A percentile compares a stretch with the other conserved stretches of the same genome.
Conservation (phyloP, 2,797 vertebrate genomes). For the Chlorospingus semifuscus region DNA sequence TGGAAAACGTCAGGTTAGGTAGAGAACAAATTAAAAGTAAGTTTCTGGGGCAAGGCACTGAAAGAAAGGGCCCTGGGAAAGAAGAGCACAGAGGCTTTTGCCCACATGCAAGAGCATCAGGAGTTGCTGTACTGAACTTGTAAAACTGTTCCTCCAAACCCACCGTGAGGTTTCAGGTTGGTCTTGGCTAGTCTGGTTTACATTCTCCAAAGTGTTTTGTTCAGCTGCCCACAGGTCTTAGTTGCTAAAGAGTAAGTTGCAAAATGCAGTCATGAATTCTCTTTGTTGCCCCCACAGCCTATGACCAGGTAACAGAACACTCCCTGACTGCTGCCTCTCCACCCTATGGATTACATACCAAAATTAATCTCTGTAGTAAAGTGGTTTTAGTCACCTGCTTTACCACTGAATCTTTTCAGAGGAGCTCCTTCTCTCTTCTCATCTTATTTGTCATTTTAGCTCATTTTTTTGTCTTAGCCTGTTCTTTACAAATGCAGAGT, state of each 20-base stretch:
- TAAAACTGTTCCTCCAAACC: neutral
- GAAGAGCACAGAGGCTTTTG: neutral
- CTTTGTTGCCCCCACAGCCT: neutral
- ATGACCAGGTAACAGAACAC: neutral
- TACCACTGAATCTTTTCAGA: neutral
- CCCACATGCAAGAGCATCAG: neutral
- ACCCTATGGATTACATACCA: neutral
- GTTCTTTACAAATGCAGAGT: neutral
- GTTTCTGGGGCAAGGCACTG: neutral
- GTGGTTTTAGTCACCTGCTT: neutral
- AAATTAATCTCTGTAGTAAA: neutral
- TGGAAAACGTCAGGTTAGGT: neutral
- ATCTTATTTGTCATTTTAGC: neutral
- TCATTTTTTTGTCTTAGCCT: neutral
- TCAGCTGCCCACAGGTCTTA: neutral
- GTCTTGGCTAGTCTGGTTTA: neutral
- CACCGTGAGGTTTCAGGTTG: neutral
- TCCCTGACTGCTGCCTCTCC: neutral
- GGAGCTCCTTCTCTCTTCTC: neutral
- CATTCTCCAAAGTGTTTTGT: neutral
- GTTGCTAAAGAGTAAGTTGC: neutral
- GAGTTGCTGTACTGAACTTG: neutral
- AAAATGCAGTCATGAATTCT: neutral
- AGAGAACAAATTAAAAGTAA: neutral
- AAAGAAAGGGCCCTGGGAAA: neutral